Base-by-base conservation (phyloP, 2,113 vertebrate species). In the Sclerurus mexicanus region DNA sequence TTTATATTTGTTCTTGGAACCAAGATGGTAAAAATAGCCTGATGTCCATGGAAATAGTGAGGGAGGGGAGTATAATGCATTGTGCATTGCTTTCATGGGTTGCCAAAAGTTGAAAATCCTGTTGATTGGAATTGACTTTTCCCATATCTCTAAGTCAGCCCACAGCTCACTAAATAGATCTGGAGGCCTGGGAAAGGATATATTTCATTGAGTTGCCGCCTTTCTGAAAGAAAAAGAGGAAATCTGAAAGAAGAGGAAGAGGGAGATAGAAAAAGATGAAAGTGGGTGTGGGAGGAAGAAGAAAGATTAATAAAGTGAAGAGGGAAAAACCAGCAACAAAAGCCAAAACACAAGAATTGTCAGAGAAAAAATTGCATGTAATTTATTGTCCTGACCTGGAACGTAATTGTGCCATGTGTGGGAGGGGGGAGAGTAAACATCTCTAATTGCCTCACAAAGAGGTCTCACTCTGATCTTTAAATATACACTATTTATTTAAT, bases 151-250 rank as follows among this genome's bases (percentile, higher is more conserved):
- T 30, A 56, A 83, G 44, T 73, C 67, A 95, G 53, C 42, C 47
- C 85, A 53, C 63, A 91, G 42, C 55, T 87, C 33, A 4, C 59
- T 46, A 30, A 46, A 60, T 30, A 96, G 73, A 73, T 60, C 76
- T 86, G 28, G 52, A 95, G 74, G 66, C 71, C 59, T 97, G 97
- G 94, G 97, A 97, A 97, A 95, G 46, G 35, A 75, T 21, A 23
- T 33, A 46, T 7, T 83, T 58, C n/a, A 31, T 53, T 60, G 63
- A 92, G 25, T 14, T 96, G 56, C 25, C 42, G 79, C 80, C 77
- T 95, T 87, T 89, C 68, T 83, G n/a, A 75, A 87, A 63, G 25
- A 30, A 83, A 87, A 89, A 55, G 62, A 71, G 16, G 62, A 95
- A 94, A 91, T 91, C 19, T 90, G 52, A 39, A 76, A 73, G 21